These are phyloP conservation scores for Phaethon lepturus DNA, from an alignment of 2,113 vertebrate species.

Conservation along the genomic window DNA sequence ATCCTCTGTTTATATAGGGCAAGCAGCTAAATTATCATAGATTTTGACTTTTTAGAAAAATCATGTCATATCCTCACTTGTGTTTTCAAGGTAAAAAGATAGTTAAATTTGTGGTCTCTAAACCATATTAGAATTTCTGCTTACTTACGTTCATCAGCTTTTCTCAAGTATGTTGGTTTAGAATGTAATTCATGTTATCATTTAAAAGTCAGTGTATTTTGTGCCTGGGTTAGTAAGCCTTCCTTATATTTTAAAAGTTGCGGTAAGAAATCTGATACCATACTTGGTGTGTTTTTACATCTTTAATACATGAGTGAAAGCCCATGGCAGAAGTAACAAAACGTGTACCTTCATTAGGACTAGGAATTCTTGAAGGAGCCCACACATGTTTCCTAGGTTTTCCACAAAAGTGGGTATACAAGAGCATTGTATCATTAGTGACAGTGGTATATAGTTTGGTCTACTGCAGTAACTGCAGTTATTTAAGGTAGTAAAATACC, in stretches of 20 bases:
- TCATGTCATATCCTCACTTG: fast-evolving
- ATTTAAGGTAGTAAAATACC: background rate
- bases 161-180: background rate
- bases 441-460: background rate
- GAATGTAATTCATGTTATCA: background rate
- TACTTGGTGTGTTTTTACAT: background rate
- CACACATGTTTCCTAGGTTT: background rate
- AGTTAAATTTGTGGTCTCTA: background rate
- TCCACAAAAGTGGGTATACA: background rate
- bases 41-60: background rate
- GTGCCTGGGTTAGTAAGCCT: background rate
- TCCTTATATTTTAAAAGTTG: background rate
- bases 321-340: background rate
- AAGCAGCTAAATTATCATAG: background rate
- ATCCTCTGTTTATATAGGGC: background rate
- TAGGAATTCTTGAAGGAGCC: background rate
- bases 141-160: background rate
- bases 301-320: background rate
- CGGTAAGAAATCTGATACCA: background rate
- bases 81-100: background rate
- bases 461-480: background rate
- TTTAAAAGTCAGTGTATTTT: background rate
- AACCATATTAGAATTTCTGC: background rate
- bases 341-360: background rate
- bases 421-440: background rate